phyloP scores from a whole-genome alignment of 2,888 invertebrate species.

The Epirrhoe tristata region DNA sequence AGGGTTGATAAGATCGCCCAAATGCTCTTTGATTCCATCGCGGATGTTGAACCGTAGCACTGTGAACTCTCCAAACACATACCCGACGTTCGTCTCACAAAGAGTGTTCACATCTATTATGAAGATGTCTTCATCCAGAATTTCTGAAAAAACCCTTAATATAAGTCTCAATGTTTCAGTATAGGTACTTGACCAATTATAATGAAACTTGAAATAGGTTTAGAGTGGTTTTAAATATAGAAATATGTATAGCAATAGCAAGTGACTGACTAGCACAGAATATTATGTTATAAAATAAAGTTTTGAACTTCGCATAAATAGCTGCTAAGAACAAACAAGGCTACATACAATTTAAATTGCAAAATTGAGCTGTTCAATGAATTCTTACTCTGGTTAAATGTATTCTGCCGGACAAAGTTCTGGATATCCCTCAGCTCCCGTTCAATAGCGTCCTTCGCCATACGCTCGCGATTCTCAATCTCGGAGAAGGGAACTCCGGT shows the following conservation, averaged over 20 bases:
- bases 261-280: no score
- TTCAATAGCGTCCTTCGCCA: slow-evolving; percentile 55
- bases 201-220: no score
- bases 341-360: not conserved
- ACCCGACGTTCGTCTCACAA: slow-evolving; percentile 55
- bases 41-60: slow-evolving; percentile 66
- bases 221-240: no score
- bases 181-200: no score
- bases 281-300: no score
- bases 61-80: slow-evolving; percentile 66
- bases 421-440: slow-evolving; percentile 63
- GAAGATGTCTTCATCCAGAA: slow-evolving; percentile 62
- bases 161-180: not conserved
- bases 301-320: no score
- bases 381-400: slow-evolving; percentile 59
- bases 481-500: slow-evolving; percentile 60
- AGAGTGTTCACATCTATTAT: slow-evolving; percentile 72
- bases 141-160: slow-evolving; percentile 52
- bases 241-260: no score
- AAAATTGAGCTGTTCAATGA: not conserved
- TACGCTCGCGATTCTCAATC: slow-evolving; percentile 58
- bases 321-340: not conserved
- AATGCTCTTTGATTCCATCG: slow-evolving; percentile 64
- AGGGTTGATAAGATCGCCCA: slow-evolving; percentile 68
- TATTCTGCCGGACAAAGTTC: slow-evolving; percentile 61